These are phyloP conservation scores for Erythrolamprus reginae DNA, from an alignment of 2,113 vertebrate species.

Conservation along the genomic window DNA sequence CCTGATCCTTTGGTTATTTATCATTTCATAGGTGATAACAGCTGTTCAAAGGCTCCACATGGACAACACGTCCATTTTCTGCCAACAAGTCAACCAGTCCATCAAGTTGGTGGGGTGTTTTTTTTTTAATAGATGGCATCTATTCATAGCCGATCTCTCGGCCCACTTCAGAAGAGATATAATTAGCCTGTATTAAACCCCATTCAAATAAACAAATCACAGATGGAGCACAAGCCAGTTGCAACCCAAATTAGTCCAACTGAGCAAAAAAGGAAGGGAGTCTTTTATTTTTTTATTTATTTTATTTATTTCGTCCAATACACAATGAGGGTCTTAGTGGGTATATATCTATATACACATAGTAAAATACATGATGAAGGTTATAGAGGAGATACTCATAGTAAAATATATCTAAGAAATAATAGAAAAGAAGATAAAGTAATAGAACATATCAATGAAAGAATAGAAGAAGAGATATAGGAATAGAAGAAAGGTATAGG, in stretches of 20 bases:
- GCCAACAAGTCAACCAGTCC: slow-evolving; percentile 34
- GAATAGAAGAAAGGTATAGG: too few relatives aligned
- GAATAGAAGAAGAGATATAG: too few relatives aligned
- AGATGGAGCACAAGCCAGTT: slow-evolving; percentile 25
- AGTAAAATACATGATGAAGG: too few relatives aligned
- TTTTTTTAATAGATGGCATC: slow-evolving; percentile 33
- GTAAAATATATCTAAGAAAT: too few relatives aligned
- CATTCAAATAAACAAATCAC: slow-evolving; percentile 56
- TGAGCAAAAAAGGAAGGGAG: slow-evolving; percentile 23
- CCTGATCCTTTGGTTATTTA: slow-evolving; percentile 44
- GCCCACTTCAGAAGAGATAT: slow-evolving; percentile 50
- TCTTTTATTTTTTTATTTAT: too few relatives aligned
- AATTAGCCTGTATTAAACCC: slow-evolving; percentile 60
- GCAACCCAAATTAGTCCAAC: slow-evolving; percentile 30
- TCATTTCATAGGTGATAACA: slow-evolving; percentile 43
- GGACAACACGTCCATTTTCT: slow-evolving; percentile 34
- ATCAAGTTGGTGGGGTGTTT: slow-evolving; percentile 9
- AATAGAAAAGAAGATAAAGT: too few relatives aligned
- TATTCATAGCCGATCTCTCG: slow-evolving; percentile 50
- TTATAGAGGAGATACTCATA: too few relatives aligned
- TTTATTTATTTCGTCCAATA: too few relatives aligned
- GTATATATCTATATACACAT: too few relatives aligned
- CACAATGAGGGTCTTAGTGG: too few relatives aligned
- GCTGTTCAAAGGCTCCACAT: slow-evolving; percentile 47
- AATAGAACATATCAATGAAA: too few relatives aligned